A percentile compares a stretch with the other conserved stretches of the same genome.
Conservation (phyloP, 2,113 vertebrate genomes). For the Morone saxatilis region DNA sequence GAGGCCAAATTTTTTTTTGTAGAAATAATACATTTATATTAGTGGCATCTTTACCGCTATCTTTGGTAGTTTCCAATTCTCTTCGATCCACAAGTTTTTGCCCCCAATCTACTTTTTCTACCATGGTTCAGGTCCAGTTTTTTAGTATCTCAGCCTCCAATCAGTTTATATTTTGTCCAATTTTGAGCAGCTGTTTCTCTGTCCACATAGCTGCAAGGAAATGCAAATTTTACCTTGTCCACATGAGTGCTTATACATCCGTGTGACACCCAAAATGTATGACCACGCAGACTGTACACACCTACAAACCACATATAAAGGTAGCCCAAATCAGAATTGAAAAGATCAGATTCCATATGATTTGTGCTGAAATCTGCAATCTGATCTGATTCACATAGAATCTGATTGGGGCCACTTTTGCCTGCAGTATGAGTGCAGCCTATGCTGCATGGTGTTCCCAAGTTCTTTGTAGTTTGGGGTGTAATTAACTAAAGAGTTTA, state of each 20-base stretch:
- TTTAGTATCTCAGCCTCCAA: neutral
- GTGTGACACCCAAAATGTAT: neutral
- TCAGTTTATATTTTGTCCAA: neutral
- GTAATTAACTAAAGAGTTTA: neutral
- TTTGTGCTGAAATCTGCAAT: neutral
- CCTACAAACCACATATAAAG: neutral
- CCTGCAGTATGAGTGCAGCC: too few relatives aligned
- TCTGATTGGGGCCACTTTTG: too few relatives aligned
- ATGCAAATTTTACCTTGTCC: too few relatives aligned
- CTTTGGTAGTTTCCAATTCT: neutral
- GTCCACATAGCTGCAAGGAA: too few relatives aligned
- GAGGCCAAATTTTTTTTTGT: neutral
- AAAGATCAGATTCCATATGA: too few relatives aligned
- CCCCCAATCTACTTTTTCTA: neutral
- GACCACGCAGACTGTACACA: neutral
- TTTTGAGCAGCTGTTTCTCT: neutral
- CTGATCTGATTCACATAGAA: too few relatives aligned
- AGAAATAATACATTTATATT: neutral
- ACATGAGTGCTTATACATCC: too few relatives aligned
- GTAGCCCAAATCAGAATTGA: too few relatives aligned
- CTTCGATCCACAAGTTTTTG: neutral
- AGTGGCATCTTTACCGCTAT: neutral
- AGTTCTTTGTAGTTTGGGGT: neutral
- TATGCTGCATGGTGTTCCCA: neutral
- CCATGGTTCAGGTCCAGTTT: neutral